A percentile compares a stretch with the other conserved stretches of the same genome.
Evolutionary conservation across 2,797 vertebrate genomes (phyloP).

Genomic region (Lagorchestes hirsutus): DNA sequence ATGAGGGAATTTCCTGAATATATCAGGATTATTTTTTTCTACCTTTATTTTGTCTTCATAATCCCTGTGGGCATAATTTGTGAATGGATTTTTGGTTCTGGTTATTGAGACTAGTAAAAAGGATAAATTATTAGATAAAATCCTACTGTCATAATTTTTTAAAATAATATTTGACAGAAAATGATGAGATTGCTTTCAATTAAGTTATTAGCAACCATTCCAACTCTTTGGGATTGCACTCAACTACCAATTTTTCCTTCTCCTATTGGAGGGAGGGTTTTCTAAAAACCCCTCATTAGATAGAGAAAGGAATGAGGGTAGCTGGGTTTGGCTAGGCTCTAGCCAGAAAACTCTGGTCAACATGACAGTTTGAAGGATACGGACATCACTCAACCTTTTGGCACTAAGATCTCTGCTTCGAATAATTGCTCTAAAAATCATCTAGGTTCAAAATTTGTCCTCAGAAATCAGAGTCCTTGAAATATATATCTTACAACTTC

Average conservation of each 20-base stretch:
- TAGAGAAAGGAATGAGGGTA: background rate
- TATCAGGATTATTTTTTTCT: background rate
- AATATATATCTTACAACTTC: background rate
- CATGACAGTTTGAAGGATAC: background rate
- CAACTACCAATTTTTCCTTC: background rate
- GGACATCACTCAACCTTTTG: background rate
- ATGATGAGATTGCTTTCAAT: background rate
- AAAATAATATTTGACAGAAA: background rate
- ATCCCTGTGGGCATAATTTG: background rate
- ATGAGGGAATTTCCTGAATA: background rate
- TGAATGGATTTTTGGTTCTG: constrained; percentile 9
- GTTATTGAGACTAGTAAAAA: background rate
- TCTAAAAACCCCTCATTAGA: background rate
- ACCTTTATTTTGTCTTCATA: background rate
- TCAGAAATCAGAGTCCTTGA: background rate
- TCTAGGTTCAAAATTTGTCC: background rate
- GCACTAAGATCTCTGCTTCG: background rate
- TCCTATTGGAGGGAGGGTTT: background rate
- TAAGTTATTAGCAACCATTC: background rate
- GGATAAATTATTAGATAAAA: constrained; percentile 1
- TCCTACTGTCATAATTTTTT: background rate
- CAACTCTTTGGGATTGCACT: background rate
- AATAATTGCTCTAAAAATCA: background rate
- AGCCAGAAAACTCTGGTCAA: background rate
- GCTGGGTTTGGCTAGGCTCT: background rate